phyloP scores from a whole-genome alignment of 2,113 vertebrate genomes.

The Microtus montanus region DNA sequence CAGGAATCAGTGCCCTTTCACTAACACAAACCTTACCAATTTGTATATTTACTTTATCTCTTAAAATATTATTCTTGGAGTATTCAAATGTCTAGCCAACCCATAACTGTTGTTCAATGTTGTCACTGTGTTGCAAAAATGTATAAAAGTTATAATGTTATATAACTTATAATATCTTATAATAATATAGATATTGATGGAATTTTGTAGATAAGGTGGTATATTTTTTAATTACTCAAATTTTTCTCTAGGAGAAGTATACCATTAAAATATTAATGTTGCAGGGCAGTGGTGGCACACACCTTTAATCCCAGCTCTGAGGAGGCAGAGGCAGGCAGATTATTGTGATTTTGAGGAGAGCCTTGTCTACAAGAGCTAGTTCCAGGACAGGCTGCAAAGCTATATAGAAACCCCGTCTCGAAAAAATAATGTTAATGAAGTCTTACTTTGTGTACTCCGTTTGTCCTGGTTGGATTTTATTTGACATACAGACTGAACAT shows the following conservation, averaged over 20 bases:
- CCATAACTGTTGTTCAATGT: not conserved
- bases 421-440: not conserved
- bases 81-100: not conserved
- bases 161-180: not conserved
- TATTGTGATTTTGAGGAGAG: too few species aligned
- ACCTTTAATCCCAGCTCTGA: too few species aligned
- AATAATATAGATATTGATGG: not conserved
- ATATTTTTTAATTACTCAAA: not conserved
- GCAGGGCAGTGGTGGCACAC: too few species aligned
- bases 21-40: not conserved
- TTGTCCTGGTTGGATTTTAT: not conserved
- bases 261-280: not conserved
- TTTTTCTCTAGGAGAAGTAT: not conserved
- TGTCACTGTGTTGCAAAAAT: not conserved
- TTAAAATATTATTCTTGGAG: not conserved
- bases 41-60: not conserved
- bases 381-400: too few species aligned
- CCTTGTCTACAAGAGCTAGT: too few species aligned
- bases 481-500: not conserved
- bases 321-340: too few species aligned
- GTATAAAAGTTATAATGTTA: not conserved
- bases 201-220: not conserved
- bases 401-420: accelerated
- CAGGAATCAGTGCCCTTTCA: not conserved
- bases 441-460: not conserved